Conservation (phyloP, 2,888 invertebrate genomes). For the Steromphala cineraria region DNA sequence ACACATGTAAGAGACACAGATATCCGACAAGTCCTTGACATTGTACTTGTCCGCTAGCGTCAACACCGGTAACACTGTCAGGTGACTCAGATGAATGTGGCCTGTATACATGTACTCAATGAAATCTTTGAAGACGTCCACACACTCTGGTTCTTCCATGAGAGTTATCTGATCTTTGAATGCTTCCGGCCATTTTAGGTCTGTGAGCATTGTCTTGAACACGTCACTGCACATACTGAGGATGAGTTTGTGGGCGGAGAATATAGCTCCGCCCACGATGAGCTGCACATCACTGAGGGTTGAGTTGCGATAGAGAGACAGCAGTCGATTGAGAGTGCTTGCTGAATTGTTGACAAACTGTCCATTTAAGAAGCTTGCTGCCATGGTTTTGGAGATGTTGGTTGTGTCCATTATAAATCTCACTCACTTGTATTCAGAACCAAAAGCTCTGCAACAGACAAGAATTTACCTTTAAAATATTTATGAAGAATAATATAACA, state of each 20-base stretch:
- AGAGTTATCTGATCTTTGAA: slow-evolving; percentile 88
- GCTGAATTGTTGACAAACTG: slow-evolving; percentile 46
- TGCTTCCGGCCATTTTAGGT: slow-evolving; percentile 94
- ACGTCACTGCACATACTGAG: slow-evolving; percentile 96
- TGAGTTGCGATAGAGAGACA: slow-evolving; percentile 47
- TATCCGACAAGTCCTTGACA: slow-evolving; percentile 89
- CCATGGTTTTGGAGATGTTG: not conserved
- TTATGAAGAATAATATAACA: too few species aligned
- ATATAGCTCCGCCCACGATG: slow-evolving; percentile 87
- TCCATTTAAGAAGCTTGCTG: slow-evolving; percentile 15
- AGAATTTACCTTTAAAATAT: too few species aligned
- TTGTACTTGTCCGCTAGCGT: slow-evolving; percentile 96
- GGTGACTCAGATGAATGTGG: slow-evolving; percentile 88
- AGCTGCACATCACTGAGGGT: slow-evolving; percentile 92
- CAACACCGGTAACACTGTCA: slow-evolving; percentile 89
- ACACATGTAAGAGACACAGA: slow-evolving; percentile 92
- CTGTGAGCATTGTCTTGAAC: slow-evolving; percentile 96
- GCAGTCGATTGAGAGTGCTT: slow-evolving; percentile 42
- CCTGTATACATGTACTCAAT: slow-evolving; percentile 94
- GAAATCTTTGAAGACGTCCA: slow-evolving; percentile 90
- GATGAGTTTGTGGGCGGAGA: slow-evolving; percentile 92
- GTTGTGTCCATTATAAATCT: too few species aligned
- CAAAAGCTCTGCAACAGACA: too few species aligned
- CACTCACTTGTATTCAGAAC: too few species aligned
- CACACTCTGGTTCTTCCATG: slow-evolving; percentile 90